Percentiles rank a stretch among this genome's conserved stretches.
These are phyloP conservation scores for Axinella damicornis DNA, from an alignment of 37 sponge, comb jelly and placozoan genomes.

Conservation along the genomic window DNA sequence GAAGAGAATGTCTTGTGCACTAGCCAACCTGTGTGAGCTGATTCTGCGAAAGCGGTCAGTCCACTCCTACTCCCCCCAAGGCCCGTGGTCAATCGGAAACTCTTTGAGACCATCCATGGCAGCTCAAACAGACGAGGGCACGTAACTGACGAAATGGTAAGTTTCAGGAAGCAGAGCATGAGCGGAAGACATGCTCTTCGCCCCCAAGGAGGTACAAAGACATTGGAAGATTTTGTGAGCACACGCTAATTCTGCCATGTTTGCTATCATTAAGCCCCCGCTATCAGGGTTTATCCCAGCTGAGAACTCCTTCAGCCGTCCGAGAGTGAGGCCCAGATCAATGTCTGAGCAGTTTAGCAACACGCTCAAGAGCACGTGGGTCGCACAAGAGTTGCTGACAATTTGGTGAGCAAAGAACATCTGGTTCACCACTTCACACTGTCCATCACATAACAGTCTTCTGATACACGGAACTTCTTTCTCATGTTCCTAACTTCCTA, in stretches of 20 bases:
- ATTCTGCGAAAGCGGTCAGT: slow-evolving; percentile 84
- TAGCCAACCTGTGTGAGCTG: slow-evolving; percentile 67
- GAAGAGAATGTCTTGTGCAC: slow-evolving; percentile 80
- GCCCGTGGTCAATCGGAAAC: slow-evolving; percentile 95
- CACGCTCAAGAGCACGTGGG: slow-evolving; percentile 91
- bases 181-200: slow-evolving; percentile 34
- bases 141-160: slow-evolving; percentile 95
- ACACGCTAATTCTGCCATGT: slow-evolving; percentile 77
- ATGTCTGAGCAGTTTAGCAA: slow-evolving; percentile 82
- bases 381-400: slow-evolving; percentile 95
- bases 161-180: slow-evolving; percentile 66
- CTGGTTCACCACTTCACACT: slow-evolving; percentile 60
- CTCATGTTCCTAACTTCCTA: slow-evolving; percentile 59
- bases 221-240: slow-evolving; percentile 84
- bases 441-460: slow-evolving; percentile 76
- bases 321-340: slow-evolving; percentile 74
- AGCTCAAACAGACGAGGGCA: slow-evolving; percentile 94
- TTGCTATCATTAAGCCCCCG: slow-evolving; percentile 89
- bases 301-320: slow-evolving; percentile 77
- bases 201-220: background rate
- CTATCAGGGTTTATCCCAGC: slow-evolving; percentile 84
- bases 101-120: slow-evolving; percentile 96
- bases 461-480: slow-evolving; percentile 23
- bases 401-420: slow-evolving; percentile 98
- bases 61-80: slow-evolving; percentile 88